Base-by-base conservation (phyloP, 2,888 invertebrate species). In the Cataglyphis rosenhaueri region DNA sequence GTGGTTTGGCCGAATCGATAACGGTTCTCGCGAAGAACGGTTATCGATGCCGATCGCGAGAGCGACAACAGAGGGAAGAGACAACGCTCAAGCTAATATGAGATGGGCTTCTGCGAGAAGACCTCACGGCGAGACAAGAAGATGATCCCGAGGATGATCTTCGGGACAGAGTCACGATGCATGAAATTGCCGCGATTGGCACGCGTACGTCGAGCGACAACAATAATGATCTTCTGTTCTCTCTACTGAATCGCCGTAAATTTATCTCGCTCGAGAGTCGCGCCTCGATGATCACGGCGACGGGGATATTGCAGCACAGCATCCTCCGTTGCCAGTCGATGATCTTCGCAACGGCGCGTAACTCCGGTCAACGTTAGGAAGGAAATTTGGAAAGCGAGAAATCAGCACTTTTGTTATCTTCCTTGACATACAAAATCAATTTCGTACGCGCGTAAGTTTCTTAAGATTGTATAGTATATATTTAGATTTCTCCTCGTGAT, bases 21-120 rank as follows among this genome's bases (percentile, higher is more conserved):
- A 92, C 92, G 92, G 92, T 92, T 91, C 87, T 86, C 85, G 82
- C 82, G 85, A 88, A 88, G 78, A 92, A 92, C 92, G 91, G 92
- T 92, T 91, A 92, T 91, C 90, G 90, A 86, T 75, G 75, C 65
- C 32, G 41, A 55, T 21, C 29, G 61, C 35, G 59, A 82, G 68
- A 82, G 61, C 29, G 68, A 18, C 32, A 35, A 55, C 38, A 41
- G 55, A 70, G 68, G 9, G 29, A 73, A 10, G 48, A 62, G 75
- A 74, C 52, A 52, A 74, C 32, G 32, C 25, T 74, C 61, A 41
- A 74, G 38, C 75, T 38, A 61, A n/a, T 52, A 52, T 29, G 35
- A 52, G 8, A 21, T 62, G 32, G 8, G 3, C 32, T 61, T 21
- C 44, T 3, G 9, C 48, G 73, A 61, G 61, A 38, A 35, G n/a